Conservation (phyloP, 1,140 invertebrate species). For the Euura lappo region DNA sequence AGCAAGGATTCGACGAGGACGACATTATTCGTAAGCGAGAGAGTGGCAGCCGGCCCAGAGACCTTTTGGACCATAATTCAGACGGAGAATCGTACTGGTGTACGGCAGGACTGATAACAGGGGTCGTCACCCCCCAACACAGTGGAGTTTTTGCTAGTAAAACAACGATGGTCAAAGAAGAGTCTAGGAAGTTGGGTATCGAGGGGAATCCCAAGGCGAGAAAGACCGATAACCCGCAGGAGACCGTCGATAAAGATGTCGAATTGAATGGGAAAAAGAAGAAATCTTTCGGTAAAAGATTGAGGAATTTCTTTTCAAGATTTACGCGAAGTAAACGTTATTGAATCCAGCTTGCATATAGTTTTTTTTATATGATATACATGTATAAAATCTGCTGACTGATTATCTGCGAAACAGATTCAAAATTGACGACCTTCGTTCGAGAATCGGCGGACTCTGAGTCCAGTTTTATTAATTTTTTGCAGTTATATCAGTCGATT, state of each 20-base stretch:
- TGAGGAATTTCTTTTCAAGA: constrained; percentile 31
- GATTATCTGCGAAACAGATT: too few species aligned
- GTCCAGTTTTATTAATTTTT: too few species aligned
- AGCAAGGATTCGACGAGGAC: background rate
- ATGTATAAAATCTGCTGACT: too few species aligned
- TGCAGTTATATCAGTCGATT: too few species aligned
- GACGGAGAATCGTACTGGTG: background rate
- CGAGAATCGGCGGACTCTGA: too few species aligned
- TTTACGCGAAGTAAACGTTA: constrained; percentile 36
- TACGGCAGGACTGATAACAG: background rate
- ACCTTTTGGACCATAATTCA: background rate
- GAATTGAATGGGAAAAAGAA: constrained; percentile 21
- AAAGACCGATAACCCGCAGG: too few species aligned
- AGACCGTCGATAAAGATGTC: too few species aligned
- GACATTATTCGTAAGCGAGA: background rate
- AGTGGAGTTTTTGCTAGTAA: background rate
- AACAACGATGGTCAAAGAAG: background rate
- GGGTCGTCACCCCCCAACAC: background rate
- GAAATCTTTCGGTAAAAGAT: constrained; percentile 24
- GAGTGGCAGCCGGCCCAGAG: background rate
- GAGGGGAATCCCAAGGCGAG: background rate
- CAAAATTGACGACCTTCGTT: too few species aligned
- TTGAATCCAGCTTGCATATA: background rate
- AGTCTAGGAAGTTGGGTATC: background rate
- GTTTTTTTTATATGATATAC: too few species aligned